Base-by-base conservation (phyloP, 2,113 vertebrate species). In the Corythornis cristatus region DNA sequence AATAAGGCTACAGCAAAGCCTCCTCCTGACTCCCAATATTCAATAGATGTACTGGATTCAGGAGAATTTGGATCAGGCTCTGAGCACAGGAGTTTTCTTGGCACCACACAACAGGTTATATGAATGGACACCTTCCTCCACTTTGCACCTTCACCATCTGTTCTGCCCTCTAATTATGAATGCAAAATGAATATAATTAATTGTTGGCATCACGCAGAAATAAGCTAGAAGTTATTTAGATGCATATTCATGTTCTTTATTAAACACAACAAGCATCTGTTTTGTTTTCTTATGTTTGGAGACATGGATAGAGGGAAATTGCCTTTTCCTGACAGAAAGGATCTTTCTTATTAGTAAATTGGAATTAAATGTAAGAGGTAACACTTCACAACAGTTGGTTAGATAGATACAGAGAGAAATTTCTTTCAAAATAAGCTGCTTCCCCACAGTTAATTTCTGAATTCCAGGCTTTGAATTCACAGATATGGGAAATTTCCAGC, bases 121-220 rank as follows among this genome's bases (percentile, higher is more conserved):
- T 33, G 85, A 97, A 97, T 64, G 94, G 96, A 96, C 83, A 83
- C 17, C 85, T 96, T 53, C 89, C 84, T 93, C 91, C 90, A 82
- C 83, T 91, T 88, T 83, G 66, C 1, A 29, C 43, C 61, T 88
- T 93, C 92, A 91, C 96, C 97, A 96, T 97, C 97, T 97, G 97
- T 96, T 97, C 93, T 95, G 82, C 80, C 77, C 64, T 96, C 96
- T 97, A 97, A 97, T 97, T 97, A 95, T 92, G 96, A 97, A 97
- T 97, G 95, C 89, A 97, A 97, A 97, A 96, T 88, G 96, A 97
- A 84, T 95, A 94, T 97, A 97, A 97, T 97, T 97, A 96, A 97
- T 93, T 93, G 96, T 89, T 97, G 96, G 95, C 96, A 95, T 97
- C 96, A 91, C 80, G 83, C 42, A 97, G 94, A 96, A 96, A 96